Conservation (phyloP, 2,113 vertebrate genomes). For the Serilophus lunatus region DNA sequence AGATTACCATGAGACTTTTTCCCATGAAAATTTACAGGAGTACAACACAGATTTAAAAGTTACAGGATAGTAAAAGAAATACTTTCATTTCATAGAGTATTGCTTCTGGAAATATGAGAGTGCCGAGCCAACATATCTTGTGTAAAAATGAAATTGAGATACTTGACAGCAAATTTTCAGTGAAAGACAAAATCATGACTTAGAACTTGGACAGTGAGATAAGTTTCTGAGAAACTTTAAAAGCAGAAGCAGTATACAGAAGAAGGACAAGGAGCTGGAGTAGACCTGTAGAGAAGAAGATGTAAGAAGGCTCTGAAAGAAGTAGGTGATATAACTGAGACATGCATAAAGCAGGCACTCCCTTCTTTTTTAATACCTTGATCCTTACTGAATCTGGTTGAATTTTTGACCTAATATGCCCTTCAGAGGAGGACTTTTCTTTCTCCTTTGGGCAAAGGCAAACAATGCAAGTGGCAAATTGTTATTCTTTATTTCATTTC, state of each 20-base stretch:
- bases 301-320: background rate
- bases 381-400: background rate
- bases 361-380: background rate
- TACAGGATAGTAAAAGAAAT: background rate
- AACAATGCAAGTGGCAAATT: background rate
- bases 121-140: background rate
- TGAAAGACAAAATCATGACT: background rate
- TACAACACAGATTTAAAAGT: background rate
- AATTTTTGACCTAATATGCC: background rate
- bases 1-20: background rate
- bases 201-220: background rate
- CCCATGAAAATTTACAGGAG: background rate
- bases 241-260: background rate
- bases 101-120: background rate
- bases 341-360: background rate
- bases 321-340: background rate
- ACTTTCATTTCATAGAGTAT: background rate
- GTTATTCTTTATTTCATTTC: conserved; percentile 3
- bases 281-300: background rate
- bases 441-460: background rate
- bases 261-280: background rate
- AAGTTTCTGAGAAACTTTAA: background rate
- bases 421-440: background rate
- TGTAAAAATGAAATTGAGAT: background rate
- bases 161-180: background rate